phyloP scores from a whole-genome alignment of 2,113 vertebrate species.

The Mus spicilegus region DNA sequence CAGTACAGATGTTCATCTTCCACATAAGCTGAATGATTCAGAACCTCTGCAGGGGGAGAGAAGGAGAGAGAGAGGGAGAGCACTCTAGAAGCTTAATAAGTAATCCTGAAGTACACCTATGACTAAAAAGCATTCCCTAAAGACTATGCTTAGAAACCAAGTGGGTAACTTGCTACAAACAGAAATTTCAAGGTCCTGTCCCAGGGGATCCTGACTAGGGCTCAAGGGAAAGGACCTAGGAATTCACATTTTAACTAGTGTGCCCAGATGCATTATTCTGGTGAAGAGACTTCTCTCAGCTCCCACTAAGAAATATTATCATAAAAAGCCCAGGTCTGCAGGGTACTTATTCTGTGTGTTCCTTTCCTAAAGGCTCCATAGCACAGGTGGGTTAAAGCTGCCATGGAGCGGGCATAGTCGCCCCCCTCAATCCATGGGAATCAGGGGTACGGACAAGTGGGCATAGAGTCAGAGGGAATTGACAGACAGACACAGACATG shows the following conservation, averaged over 20 bases:
- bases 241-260: conserved; percentile 42
- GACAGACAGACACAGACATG: no score
- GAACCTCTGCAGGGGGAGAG: background rate
- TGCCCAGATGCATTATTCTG: conserved; percentile 25
- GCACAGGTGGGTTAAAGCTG: conserved; percentile 7
- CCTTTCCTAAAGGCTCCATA: conserved; percentile 51
- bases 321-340: conserved; percentile 36
- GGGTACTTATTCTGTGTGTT: conserved; percentile 40
- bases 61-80: background rate
- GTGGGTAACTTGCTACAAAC: conserved; percentile 9
- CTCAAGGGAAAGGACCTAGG: background rate
- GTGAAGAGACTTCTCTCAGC: background rate
- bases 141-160: conserved; percentile 52
- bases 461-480: no score
- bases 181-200: conserved; percentile 43
- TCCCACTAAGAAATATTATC: conserved; percentile 37
- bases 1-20: background rate
- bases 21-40: conserved; percentile 9
- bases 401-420: no score
- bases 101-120: conserved; percentile 1
- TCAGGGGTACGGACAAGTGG: no score
- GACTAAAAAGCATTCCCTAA: conserved; percentile 33
- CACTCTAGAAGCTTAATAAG: conserved; percentile 32
- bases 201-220: background rate
- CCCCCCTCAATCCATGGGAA: no score